Conservation (phyloP, 2,113 vertebrate species). For the Takifugu flavidus region DNA sequence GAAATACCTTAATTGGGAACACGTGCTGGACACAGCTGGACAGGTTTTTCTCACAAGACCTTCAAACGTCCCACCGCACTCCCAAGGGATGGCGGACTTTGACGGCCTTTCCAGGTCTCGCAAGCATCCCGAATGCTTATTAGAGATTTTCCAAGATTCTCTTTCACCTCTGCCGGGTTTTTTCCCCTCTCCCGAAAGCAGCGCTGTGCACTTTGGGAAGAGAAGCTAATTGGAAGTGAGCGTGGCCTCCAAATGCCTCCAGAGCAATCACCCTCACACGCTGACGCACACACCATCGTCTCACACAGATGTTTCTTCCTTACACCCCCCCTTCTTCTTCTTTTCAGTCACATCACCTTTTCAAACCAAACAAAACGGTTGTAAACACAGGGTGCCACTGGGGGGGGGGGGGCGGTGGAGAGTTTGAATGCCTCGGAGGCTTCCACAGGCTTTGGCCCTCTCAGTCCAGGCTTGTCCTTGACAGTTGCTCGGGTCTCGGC, state of each 20-base stretch:
- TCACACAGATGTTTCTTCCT: slow-evolving; percentile 58
- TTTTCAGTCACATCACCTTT: slow-evolving; percentile 69
- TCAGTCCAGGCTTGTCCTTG: slow-evolving; percentile 64
- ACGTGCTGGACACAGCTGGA: slow-evolving; percentile 66
- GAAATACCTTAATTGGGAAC: slow-evolving; percentile 66
- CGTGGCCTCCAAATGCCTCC: slow-evolving; percentile 58
- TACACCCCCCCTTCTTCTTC: slow-evolving; percentile 17
- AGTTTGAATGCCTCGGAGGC: slow-evolving; percentile 66
- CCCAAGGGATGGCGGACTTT: slow-evolving; percentile 52
- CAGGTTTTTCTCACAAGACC: slow-evolving; percentile 56
- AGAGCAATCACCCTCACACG: slow-evolving; percentile 44
- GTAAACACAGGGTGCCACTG: slow-evolving; percentile 72
- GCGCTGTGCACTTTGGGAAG: slow-evolving; percentile 50
- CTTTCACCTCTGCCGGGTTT: slow-evolving; percentile 44
- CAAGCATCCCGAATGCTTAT: slow-evolving; percentile 16
- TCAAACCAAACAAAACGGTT: slow-evolving; percentile 71
- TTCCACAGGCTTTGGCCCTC: slow-evolving; percentile 64
- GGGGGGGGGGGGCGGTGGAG: slow-evolving; percentile 64
- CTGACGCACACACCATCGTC: slow-evolving; percentile 25
- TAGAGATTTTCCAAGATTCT: slow-evolving; percentile 29
- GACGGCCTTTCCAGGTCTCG: slow-evolving; percentile 41
- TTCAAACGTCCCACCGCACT: slow-evolving; percentile 64
- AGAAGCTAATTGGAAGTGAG: slow-evolving; percentile 66
- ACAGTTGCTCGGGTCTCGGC: slow-evolving; percentile 63
- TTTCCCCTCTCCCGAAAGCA: slow-evolving; percentile 10